Evolutionary conservation across 2,797 vertebrate species (phyloP).

Genomic region (Alouatta caraya): DNA sequence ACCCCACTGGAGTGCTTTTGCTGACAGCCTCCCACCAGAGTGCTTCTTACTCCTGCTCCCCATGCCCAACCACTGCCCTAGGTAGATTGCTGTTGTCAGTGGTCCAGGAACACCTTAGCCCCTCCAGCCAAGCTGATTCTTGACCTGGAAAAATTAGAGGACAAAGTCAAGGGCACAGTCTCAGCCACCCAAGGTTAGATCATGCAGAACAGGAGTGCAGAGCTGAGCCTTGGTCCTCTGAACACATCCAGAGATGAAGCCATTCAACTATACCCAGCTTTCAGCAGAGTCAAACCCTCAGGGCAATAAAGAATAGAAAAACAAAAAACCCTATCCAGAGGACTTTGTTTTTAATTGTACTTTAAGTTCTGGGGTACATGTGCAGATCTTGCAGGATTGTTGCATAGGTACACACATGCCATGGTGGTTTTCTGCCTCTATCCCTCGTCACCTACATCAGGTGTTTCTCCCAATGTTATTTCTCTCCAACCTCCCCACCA

Average conservation of each 20-base stretch:
- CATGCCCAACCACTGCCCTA: background rate
- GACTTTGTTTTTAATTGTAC: background rate
- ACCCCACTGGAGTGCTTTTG: background rate
- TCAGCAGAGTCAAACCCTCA: background rate
- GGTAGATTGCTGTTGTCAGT: background rate
- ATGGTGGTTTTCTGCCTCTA: too few species aligned
- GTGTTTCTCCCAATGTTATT: too few species aligned
- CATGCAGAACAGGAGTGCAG: background rate
- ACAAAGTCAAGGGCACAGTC: background rate
- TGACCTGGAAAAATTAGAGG: background rate
- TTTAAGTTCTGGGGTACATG: too few species aligned
- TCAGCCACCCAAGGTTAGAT: background rate
- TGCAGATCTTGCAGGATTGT: too few species aligned
- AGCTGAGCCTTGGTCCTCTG: background rate
- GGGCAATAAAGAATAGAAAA: background rate
- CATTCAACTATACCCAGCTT: background rate
- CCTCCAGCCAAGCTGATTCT: background rate
- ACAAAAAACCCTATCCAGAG: background rate
- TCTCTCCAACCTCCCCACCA: too few species aligned
- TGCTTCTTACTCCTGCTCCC: background rate
- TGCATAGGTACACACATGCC: too few species aligned
- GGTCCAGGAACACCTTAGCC: background rate
- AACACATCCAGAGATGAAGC: background rate
- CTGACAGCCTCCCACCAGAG: background rate
- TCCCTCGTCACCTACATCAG: too few species aligned